These are phyloP conservation scores for Gerris lacustris DNA, from an alignment of 2,888 invertebrate genomes.

Conservation along the genomic window DNA sequence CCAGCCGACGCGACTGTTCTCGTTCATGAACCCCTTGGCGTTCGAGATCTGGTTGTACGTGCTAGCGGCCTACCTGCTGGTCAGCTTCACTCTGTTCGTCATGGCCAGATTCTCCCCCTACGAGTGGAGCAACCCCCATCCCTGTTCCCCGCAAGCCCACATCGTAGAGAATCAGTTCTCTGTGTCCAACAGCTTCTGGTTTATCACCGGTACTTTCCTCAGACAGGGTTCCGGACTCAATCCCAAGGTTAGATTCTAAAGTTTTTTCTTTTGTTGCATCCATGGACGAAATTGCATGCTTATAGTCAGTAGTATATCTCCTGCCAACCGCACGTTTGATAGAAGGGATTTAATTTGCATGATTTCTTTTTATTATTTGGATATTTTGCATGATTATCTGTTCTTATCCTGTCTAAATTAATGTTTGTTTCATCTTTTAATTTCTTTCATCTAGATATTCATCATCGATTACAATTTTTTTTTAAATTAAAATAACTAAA, in stretches of 20 bases:
- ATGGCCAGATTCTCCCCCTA: slow-evolving; percentile 95
- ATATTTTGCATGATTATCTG: no score
- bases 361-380: no score
- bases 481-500: no score
- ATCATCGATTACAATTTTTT: no score
- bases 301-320: no score
- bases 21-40: slow-evolving; percentile 91
- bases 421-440: no score
- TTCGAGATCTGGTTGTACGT: slow-evolving; percentile 96
- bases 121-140: slow-evolving; percentile 79
- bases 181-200: slow-evolving; percentile 93
- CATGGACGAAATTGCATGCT: slow-evolving; percentile 8
- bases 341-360: no score
- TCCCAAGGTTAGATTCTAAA: slow-evolving; percentile 57
- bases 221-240: slow-evolving; percentile 85
- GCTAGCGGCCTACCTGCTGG: slow-evolving; percentile 82
- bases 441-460: no score
- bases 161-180: slow-evolving; percentile 92
- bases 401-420: no score
- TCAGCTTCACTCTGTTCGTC: slow-evolving; percentile 86
- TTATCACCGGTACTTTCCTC: slow-evolving; percentile 87
- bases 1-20: slow-evolving; percentile 77
- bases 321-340: no score
- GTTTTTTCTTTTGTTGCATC: slow-evolving; percentile 23
- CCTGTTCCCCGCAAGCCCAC: slow-evolving; percentile 69